Conservation (phyloP, 2,888 invertebrate species). For the Apocheima hispidaria region DNA sequence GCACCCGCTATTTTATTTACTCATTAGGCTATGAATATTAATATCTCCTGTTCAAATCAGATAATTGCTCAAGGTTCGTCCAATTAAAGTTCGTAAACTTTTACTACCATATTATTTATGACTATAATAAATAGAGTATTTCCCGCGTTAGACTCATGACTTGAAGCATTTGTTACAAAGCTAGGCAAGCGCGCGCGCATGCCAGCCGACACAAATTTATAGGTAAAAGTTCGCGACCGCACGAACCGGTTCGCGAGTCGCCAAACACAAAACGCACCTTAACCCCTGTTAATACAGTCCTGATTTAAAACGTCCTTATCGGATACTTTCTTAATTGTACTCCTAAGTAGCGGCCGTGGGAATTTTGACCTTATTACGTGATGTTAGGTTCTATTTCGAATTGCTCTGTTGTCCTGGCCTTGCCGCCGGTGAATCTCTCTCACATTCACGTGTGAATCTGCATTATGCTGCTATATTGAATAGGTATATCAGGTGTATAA, state of each 20-base stretch:
- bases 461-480: constrained; percentile 79
- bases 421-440: constrained; percentile 84
- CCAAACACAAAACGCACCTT: constrained; percentile 63
- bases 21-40: constrained; percentile 17
- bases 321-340: constrained; percentile 85
- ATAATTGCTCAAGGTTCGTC: constrained; percentile 22
- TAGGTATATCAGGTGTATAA: constrained; percentile 71
- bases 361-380: constrained; percentile 76
- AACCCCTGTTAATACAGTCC: constrained; percentile 60
- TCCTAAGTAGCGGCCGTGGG: constrained; percentile 65
- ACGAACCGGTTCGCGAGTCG: constrained; percentile 71
- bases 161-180: constrained; percentile 60
- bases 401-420: constrained; percentile 75
- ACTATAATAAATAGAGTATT: constrained; percentile 33
- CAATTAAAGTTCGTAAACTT: constrained; percentile 31
- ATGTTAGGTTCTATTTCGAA: constrained; percentile 68
- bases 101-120: constrained; percentile 35
- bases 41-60: constrained; percentile 21
- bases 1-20: constrained; percentile 4
- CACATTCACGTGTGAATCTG: constrained; percentile 85
- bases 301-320: constrained; percentile 66
- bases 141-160: constrained; percentile 54
- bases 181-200: constrained; percentile 72
- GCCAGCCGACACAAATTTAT: constrained; percentile 84
- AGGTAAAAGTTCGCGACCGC: constrained; percentile 86